Conservation (phyloP, 2,888 invertebrate species). For the Pherbina coryleti region DNA sequence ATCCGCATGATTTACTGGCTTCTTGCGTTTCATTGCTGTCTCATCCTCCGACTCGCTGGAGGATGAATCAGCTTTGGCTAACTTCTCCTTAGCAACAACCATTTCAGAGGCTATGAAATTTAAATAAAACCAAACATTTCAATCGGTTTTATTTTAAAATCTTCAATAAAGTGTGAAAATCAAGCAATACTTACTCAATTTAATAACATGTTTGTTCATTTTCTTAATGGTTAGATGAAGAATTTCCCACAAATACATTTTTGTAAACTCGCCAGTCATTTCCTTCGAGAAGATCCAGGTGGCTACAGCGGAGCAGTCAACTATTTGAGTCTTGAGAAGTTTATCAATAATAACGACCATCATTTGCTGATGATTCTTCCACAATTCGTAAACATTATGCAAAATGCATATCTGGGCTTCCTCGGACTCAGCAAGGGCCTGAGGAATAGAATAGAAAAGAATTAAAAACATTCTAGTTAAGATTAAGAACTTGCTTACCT, state of each 20-base stretch:
- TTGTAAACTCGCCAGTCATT: slow-evolving; percentile 92
- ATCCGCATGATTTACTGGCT: slow-evolving; percentile 69
- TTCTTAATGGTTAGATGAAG: slow-evolving; percentile 95
- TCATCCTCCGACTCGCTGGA: slow-evolving; percentile 87
- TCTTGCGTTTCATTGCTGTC: slow-evolving; percentile 71
- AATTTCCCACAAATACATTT: slow-evolving; percentile 96
- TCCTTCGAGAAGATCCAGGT: slow-evolving; percentile 98
- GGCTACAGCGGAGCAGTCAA: slow-evolving; percentile 96
- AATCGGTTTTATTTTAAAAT: neutral
- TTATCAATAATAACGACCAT: slow-evolving; percentile 96
- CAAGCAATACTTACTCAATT: slow-evolving; percentile 73
- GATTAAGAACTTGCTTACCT: slow-evolving; percentile 71
- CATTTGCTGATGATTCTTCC: slow-evolving; percentile 97
- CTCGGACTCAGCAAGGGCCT: slow-evolving; percentile 92
- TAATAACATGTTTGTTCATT: slow-evolving; percentile 95
- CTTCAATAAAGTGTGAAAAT: neutral
- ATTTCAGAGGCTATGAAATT: slow-evolving; percentile 77
- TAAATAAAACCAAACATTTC: neutral
- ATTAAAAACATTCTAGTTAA: neutral
- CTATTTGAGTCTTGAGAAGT: slow-evolving; percentile 95
- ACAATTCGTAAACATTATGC: slow-evolving; percentile 93
- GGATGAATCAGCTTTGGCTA: slow-evolving; percentile 85
- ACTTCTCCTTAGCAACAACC: slow-evolving; percentile 86
- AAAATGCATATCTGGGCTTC: slow-evolving; percentile 96
- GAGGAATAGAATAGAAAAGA: neutral